Base-by-base conservation (phyloP, 2,888 invertebrate genomes). In the Cosmia trapezina region DNA sequence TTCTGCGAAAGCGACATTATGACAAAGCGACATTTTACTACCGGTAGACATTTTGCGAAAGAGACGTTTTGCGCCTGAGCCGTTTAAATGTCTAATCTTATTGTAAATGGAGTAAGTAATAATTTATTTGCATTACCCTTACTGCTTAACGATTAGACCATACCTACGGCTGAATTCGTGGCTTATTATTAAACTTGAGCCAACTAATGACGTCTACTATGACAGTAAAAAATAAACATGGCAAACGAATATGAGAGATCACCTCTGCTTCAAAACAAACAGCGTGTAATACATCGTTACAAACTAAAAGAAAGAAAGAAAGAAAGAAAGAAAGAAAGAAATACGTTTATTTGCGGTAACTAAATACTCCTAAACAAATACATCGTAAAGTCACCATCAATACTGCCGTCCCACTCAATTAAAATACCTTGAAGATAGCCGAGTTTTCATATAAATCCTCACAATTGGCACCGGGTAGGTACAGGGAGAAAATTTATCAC, bases 401-500 rank as follows among this genome's bases (percentile, higher is more conserved):
- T 72, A 62, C 62, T 64, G 56, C 60, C n/a, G 1, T 7, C 68
- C 68, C 49, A 65, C 51, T 79, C 73, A 83, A 73, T 83, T 81
- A 79, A 83, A 83, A 81, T 79, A 74, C 70, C 83, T 83, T 65
- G 53, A 79, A 79, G 80, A 83, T 74, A 70, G 37, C 51, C 56
- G 67, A 83, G 5, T 68, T 74, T 70, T 70, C 59, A 47, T 70
- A 81, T 81, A 81, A 81, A 79, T 81, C 70, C 80, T 67, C n/a
- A n/a, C 70, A 83, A 73, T 80, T 79, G 74, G 73, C 57, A 61
- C 33, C 5, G 51, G 57, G 49, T 62, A 65, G 60, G 64, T 68
- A 65, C 45, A n/a, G 37, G 70, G 63, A 62, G 72, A 64, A 69
- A 79, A 86, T 86, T 86, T 85, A 85, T 86, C 12, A 72, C 47